Conservation (phyloP, 2,797 vertebrate species). For the Molossus alvarezi region DNA sequence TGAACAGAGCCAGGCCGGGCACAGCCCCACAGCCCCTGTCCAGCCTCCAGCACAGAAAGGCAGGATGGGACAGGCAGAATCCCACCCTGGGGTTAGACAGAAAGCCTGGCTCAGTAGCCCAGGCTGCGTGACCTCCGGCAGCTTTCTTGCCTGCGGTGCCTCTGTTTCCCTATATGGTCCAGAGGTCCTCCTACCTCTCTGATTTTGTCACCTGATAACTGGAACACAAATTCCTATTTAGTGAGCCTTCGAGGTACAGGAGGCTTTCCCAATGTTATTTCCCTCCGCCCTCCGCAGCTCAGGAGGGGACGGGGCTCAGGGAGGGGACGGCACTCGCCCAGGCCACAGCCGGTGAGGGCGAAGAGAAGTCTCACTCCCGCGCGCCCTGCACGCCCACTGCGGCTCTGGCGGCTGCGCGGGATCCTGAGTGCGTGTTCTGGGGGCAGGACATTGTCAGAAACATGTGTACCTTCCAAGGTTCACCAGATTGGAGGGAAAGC, state of each 20-base stretch:
- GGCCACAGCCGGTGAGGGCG: background rate
- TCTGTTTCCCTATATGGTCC: background rate
- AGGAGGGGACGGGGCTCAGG: background rate
- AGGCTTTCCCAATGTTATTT: background rate
- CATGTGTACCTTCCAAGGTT: conserved; percentile 65
- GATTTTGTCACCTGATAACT: background rate
- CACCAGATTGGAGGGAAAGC: conserved; percentile 54
- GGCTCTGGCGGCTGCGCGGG: background rate
- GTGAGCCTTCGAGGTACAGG: background rate
- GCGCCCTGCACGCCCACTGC: background rate
- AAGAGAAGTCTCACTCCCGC: background rate
- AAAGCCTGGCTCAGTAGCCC: background rate
- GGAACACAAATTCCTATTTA: background rate
- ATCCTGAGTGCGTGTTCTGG: background rate
- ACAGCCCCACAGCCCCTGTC: too few species aligned
- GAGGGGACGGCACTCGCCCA: background rate
- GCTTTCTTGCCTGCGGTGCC: background rate
- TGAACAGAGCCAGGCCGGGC: background rate
- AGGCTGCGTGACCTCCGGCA: background rate
- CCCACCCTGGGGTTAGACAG: background rate
- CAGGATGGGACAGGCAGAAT: background rate
- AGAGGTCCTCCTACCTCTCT: background rate
- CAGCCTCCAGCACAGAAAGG: rapidly evolving
- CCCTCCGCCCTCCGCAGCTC: background rate
- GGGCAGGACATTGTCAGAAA: conserved; percentile 72